Evolutionary conservation across 2,888 invertebrate species (phyloP).

Genomic region (Catocala nupta): DNA sequence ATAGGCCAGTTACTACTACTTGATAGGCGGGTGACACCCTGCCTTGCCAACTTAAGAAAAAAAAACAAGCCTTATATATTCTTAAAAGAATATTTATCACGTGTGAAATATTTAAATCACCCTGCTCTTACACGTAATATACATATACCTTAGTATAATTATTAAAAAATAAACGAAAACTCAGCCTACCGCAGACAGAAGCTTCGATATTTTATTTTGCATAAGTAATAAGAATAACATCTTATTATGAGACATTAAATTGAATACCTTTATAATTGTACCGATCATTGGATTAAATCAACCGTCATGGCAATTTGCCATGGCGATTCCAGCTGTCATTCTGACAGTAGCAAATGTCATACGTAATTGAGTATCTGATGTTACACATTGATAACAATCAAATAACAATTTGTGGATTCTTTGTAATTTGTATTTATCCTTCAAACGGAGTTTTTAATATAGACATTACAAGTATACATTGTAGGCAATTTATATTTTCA

Average conservation of each 20-base stretch:
- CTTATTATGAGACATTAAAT: conserved; percentile 38
- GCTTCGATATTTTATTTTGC: conserved; percentile 17
- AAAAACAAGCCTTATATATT: too few species aligned
- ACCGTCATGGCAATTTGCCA: conserved; percentile 31
- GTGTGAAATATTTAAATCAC: too few species aligned
- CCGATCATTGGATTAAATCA: conserved; percentile 21
- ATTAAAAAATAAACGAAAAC: conserved; percentile 6
- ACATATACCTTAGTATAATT: not conserved
- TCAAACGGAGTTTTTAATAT: too few species aligned
- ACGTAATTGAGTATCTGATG: conserved; percentile 52
- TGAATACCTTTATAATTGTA: conserved; percentile 37
- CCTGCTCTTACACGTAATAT: too few species aligned
- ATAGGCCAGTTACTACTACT: too few species aligned
- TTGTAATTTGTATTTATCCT: too few species aligned
- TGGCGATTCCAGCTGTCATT: conserved; percentile 57
- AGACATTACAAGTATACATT: too few species aligned
- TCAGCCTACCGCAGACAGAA: conserved; percentile 15
- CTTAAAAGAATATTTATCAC: too few species aligned
- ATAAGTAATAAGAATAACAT: conserved; percentile 32
- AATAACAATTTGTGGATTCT: conserved; percentile 70
- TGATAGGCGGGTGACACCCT: too few species aligned
- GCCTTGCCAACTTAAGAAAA: too few species aligned
- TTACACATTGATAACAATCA: conserved; percentile 65
- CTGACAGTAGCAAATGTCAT: conserved; percentile 62
- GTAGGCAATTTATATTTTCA: too few species aligned